Evolutionary conservation across 2,888 invertebrate species (phyloP), one percentile per base, ranked within the genome.

Genomic region (Drosophila recens): DNA sequence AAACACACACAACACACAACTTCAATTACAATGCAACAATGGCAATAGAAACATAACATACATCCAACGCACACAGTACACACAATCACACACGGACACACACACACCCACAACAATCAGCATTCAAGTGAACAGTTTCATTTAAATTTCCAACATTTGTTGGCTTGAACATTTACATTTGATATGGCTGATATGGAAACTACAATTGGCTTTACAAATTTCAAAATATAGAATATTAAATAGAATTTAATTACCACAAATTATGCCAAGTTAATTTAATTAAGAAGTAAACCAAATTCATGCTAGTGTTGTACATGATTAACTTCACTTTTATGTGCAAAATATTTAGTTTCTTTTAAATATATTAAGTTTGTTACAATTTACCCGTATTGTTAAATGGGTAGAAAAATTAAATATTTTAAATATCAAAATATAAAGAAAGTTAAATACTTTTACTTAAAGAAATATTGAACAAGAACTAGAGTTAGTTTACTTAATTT

Each of bases 121-220:
- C 79, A 58, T 58, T 54, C 72, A 61, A 74, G 33, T 65, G 70
- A 67, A 68, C 67, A 66, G 68, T 63, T 75, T 75, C 53, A 72
- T 78, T 72, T 71, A 62, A 46, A 48, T 30, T 30, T 52, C 75
- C 61, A 64, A 38, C 43, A 61, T 61, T 59, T 54, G 20, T 43
- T 34, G 40, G 51, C 17, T 59, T 51, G 30, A 17, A 45, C 51
- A 43, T 34, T 38, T 49, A 30, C 17, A 48, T 38, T 38, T 27
- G n/a, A 36, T 20, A 11, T 36, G 15, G 4, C 36, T 34, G 8
- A 45, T 46, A 36, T 15, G 23, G n/a, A 11, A 23, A 13, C 45
- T 38, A 15, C 11, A 36, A 15, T 46, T 23, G 27, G 9, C 15
- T 20, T 52, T 38, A 38, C 20, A 52, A 38, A 13, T 34, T 34